Evolutionary conservation across 2,113 vertebrate genomes (phyloP), one percentile per base, ranked within the genome.

Genomic region (Upupa epops): DNA sequence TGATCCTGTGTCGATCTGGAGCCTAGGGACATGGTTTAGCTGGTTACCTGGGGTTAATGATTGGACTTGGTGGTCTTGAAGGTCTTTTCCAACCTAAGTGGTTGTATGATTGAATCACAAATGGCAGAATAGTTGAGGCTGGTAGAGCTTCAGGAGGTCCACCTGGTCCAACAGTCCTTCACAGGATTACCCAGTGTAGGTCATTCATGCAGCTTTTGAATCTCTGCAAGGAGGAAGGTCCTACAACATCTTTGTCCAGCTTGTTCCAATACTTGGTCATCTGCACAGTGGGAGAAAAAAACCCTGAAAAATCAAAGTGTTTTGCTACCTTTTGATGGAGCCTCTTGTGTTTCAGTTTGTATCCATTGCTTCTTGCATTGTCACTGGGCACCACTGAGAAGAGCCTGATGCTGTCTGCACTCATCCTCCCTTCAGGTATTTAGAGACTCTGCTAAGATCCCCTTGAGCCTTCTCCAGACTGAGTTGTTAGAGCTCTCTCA

Each of bases 121-220:
- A 8, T 16, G 21, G n/a, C 52, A 52, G 59, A n/a, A 34, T 20
- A 22, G 13, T 29, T 29, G 40, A 55, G 24, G 51, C n/a, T 64
- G 70, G 24, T 28, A 22, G 63, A 70, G 49, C n/a, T 13, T 32
- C 1, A 0, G 34, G 49, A 58, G 6, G 6, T 49, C 28, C 40
- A 9, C 24, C 58, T 58, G 42, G 17, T 52, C 37, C 55, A 68
- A 12, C 9, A 1, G 12, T 9, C 13, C 28, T 61, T 48, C 20
- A 49, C 24, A 61, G 40, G 13, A 8, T 48, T 28, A 54, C 32
- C n/a, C 14, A 26, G 28, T 19, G 12, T 8, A 3, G 2, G 28
- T 59, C 1, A 4, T 36, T 86, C 17, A 2, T 6, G 4, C 1
- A 1, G 10, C 25, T 68, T 85, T 19, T 22, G n/a, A 59, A 0